Conservation (phyloP, 2,888 invertebrate genomes). For the Odiellus spinosus region DNA sequence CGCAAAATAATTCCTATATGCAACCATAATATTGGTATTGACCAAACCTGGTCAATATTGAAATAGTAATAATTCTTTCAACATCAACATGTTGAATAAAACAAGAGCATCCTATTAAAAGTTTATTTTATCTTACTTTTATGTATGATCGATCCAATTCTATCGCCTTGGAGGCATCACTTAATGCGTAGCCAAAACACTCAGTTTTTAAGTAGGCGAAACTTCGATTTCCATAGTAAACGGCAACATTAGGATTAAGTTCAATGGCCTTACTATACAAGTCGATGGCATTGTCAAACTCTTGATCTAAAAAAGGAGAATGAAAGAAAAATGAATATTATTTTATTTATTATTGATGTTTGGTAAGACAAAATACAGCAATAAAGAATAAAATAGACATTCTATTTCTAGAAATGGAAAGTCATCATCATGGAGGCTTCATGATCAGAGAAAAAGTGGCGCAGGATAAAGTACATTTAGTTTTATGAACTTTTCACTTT, state of each 20-base stretch:
- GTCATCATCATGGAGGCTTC: too few relatives aligned
- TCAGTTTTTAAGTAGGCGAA: constrained; percentile 86
- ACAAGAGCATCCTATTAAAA: not conserved
- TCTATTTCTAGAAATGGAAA: too few relatives aligned
- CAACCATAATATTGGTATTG: too few relatives aligned
- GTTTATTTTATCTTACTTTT: constrained; percentile 37
- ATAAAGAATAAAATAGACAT: constrained; percentile 1
- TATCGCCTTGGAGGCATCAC: constrained; percentile 80
- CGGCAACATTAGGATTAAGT: constrained; percentile 61
- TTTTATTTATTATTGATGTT: not conserved
- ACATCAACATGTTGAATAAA: too few relatives aligned
- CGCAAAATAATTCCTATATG: too few relatives aligned
- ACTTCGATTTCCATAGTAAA: constrained; percentile 87
- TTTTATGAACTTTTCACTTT: too few relatives aligned
- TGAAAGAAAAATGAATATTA: not conserved
- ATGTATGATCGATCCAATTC: constrained; percentile 74
- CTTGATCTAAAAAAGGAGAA: constrained; percentile 53
- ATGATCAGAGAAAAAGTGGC: too few relatives aligned
- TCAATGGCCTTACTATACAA: constrained; percentile 71
- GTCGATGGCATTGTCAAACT: constrained; percentile 75
- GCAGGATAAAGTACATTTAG: too few relatives aligned
- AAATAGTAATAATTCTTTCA: too few relatives aligned
- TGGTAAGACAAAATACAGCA: not conserved
- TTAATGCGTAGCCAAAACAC: constrained; percentile 83
- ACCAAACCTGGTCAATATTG: too few relatives aligned